Evolutionary conservation across 2,888 invertebrate genomes (phyloP).

Genomic region (Tigriopus californicus): DNA sequence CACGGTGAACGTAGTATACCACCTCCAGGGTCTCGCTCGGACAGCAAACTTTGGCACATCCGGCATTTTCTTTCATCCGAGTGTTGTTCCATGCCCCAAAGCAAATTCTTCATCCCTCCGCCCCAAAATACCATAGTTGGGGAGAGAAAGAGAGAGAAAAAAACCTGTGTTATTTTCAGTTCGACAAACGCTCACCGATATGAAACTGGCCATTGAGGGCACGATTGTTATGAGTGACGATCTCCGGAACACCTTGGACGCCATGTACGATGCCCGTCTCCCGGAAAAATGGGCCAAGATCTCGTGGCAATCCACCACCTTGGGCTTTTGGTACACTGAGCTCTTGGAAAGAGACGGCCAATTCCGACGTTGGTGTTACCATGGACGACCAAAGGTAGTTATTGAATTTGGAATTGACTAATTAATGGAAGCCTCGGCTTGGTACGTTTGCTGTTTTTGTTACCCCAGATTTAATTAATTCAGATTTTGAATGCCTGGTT

Average conservation of each 20-base stretch:
- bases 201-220: conserved; percentile 87
- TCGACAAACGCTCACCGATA: conserved; percentile 57
- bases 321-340: conserved; percentile 98
- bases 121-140: no score
- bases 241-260: conserved; percentile 66
- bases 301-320: conserved; percentile 90
- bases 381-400: conserved; percentile 26
- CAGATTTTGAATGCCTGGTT: not conserved
- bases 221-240: conserved; percentile 91
- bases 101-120: no score
- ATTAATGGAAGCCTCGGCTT: not conserved
- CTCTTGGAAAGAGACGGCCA: conserved; percentile 51
- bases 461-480: no score
- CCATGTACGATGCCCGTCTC: conserved; percentile 90
- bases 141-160: no score
- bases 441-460: no score
- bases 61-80: no score
- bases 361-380: conserved; percentile 29
- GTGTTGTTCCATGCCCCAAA: no score
- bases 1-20: no score
- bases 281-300: conserved; percentile 85
- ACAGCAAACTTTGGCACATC: no score
- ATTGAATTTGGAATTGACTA: no score
- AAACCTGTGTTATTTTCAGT: conserved; percentile 30
- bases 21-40: no score